Conservation (phyloP, 2,113 vertebrate species). For the Nipponia nippon region DNA sequence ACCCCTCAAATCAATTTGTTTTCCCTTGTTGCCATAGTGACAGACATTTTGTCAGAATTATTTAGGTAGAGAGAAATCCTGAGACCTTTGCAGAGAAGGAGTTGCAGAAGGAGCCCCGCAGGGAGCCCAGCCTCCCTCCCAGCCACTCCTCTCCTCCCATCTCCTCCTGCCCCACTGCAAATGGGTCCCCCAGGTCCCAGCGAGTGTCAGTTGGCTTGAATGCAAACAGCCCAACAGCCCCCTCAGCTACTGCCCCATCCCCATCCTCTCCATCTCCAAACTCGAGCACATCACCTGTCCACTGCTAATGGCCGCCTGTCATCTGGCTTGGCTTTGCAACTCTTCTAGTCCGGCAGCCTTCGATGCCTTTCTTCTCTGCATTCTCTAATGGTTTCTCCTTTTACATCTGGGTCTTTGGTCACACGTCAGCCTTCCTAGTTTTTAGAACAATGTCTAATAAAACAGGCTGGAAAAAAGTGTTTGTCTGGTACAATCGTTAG, state of each 20-base stretch:
- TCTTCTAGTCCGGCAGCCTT: neutral
- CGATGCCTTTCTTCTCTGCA: neutral
- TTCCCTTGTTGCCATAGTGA: slow-evolving; percentile 11
- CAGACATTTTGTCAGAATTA: slow-evolving; percentile 42
- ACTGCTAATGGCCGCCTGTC: rapidly evolving
- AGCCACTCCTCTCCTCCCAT: neutral
- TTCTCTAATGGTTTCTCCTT: neutral
- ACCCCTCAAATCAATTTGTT: slow-evolving; percentile 47
- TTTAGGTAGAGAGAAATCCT: neutral
- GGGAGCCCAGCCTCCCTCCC: neutral
- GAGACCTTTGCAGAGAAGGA: neutral
- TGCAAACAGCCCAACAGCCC: rapidly evolving
- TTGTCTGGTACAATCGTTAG: rapidly evolving
- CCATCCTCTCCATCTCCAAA: neutral
- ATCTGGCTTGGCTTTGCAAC: rapidly evolving
- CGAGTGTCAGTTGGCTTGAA: rapidly evolving
- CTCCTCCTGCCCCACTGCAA: neutral
- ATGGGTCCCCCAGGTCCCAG: rapidly evolving
- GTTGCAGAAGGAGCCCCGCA: neutral
- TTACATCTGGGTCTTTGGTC: neutral
- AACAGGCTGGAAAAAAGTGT: neutral
- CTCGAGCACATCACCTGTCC: rapidly evolving
- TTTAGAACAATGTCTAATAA: neutral
- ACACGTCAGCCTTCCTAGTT: neutral
- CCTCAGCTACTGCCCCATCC: neutral